A percentile compares a stretch with the other conserved stretches of the same genome.
phyloP scores from a whole-genome alignment of 2,888 invertebrate genomes.

The Thereva nobilitata region DNA sequence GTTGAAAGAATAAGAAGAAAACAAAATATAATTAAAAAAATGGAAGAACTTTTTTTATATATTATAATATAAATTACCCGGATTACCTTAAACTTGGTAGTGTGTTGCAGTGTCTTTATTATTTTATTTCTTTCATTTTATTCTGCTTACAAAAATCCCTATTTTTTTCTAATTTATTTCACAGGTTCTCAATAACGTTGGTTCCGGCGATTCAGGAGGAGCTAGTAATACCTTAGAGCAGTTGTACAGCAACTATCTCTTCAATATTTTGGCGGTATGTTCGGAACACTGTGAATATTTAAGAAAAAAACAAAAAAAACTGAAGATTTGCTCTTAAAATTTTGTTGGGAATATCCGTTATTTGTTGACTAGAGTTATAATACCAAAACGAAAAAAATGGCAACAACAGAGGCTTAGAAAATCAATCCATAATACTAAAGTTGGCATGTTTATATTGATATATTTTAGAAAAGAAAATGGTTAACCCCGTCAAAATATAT shows the following conservation, averaged over 20 bases:
- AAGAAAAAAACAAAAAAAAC: conserved; percentile 24
- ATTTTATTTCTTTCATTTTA: conserved; percentile 12
- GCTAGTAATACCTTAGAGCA: conserved; percentile 34
- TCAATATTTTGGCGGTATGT: conserved; percentile 35
- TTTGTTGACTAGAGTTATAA: background rate
- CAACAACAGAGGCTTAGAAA: background rate
- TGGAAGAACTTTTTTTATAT: too few relatives aligned
- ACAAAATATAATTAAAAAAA: too few relatives aligned
- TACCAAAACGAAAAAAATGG: background rate
- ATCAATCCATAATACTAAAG: background rate
- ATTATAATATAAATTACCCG: too few relatives aligned
- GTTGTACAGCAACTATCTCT: conserved; percentile 34
- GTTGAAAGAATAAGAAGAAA: too few relatives aligned
- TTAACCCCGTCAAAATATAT: too few relatives aligned
- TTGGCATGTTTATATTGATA: too few relatives aligned
- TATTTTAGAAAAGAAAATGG: too few relatives aligned
- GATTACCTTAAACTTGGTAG: too few relatives aligned
- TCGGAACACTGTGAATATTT: conserved; percentile 25
- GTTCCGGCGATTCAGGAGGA: conserved; percentile 35
- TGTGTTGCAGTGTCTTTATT: background rate
- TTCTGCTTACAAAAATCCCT: conserved; percentile 22
- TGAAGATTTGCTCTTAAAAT: background rate
- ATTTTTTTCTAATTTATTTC: conserved; percentile 25
- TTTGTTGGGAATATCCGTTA: too few relatives aligned
- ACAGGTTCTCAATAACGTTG: conserved; percentile 35